Conservation (phyloP, 2,888 invertebrate species). For the Temnothorax rugatulus region DNA sequence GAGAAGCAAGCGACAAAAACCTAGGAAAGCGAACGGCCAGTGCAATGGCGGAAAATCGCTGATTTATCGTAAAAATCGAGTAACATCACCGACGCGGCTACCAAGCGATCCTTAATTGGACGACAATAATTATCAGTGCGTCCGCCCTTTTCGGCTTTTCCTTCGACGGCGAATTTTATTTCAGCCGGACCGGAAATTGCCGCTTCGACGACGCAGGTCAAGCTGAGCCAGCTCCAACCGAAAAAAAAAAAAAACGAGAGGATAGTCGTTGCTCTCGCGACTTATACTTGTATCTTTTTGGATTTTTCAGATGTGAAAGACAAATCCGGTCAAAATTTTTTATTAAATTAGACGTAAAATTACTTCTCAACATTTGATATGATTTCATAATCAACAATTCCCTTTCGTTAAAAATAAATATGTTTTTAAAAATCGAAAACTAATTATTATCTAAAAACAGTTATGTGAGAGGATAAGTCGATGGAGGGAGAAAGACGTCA, state of each 20-base stretch:
- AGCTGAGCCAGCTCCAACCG: conserved; percentile 75
- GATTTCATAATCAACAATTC: not conserved
- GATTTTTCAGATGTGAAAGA: conserved; percentile 50
- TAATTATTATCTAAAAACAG: not conserved
- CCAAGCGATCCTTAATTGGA: conserved; percentile 76
- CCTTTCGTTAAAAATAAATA: not conserved
- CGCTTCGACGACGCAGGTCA: conserved; percentile 80
- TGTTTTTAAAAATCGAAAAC: not conserved
- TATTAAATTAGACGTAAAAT: not conserved
- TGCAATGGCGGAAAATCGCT: conserved; percentile 76
- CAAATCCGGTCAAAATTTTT: conserved; percentile 57
- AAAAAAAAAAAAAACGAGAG: conserved; percentile 23
- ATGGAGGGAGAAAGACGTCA: not conserved
- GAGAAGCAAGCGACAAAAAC: conserved; percentile 39
- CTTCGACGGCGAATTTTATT: conserved; percentile 65
- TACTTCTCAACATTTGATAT: not conserved
- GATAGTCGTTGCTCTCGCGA: conserved; percentile 32
- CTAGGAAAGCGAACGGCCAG: conserved; percentile 46
- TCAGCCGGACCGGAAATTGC: conserved; percentile 64
- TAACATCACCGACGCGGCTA: conserved; percentile 45
- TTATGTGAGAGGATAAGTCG: not conserved
- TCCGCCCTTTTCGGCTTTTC: conserved; percentile 56
- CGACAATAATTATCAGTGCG: conserved; percentile 79
- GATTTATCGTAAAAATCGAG: conserved; percentile 76
- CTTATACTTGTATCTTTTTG: not conserved